Conservation (phyloP, 64 coral and sea anemone species). For the Dendronephthya gigantea region DNA sequence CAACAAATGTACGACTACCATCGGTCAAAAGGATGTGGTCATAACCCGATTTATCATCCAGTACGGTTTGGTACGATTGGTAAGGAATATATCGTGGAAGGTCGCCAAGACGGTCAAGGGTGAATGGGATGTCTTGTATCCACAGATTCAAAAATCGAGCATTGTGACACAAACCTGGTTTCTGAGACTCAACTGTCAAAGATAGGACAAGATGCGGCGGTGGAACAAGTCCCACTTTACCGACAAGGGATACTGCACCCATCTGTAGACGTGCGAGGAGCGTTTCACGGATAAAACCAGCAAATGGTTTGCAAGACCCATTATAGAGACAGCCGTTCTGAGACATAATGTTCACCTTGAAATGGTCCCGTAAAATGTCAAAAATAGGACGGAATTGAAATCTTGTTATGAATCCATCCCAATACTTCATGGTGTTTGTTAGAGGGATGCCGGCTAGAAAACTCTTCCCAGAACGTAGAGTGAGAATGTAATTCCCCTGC, state of each 20-base stretch:
- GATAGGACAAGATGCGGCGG: neutral
- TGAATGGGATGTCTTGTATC: conserved; percentile 15
- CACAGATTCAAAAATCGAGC: neutral
- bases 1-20: too few relatives aligned
- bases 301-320: neutral
- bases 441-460: too few relatives aligned
- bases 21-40: too few relatives aligned
- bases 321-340: too few relatives aligned
- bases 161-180: conserved; percentile 1
- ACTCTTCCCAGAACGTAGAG: too few relatives aligned
- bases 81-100: conserved; percentile 20
- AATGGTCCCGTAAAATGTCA: too few relatives aligned
- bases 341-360: too few relatives aligned
- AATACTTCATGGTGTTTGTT: too few relatives aligned
- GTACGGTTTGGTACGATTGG: neutral
- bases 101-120: conserved; percentile 13
- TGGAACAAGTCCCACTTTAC: neutral
- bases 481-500: too few relatives aligned
- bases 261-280: neutral
- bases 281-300: neutral
- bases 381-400: too few relatives aligned
- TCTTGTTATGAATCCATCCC: too few relatives aligned
- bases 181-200: neutral
- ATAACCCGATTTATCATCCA: too few relatives aligned
- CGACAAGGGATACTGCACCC: neutral